Evolutionary conservation across 1,140 invertebrate species (phyloP).

Genomic region (Octopus sinensis): DNA sequence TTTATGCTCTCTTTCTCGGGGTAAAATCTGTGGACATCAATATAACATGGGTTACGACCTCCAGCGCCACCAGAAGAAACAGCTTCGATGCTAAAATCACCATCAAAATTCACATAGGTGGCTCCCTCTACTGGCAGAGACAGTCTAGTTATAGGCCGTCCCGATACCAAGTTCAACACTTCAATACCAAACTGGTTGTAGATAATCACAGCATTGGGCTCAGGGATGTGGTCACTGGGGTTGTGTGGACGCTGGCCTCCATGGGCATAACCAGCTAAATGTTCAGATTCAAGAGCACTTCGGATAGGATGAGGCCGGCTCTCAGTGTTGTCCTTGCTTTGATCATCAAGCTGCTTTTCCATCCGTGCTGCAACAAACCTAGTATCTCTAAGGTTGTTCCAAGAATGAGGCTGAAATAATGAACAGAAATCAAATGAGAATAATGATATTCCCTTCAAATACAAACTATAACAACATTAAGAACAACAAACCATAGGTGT

Average conservation of each 20-base stretch:
- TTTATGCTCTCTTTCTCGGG: conserved; percentile 45
- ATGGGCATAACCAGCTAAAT: conserved; percentile 48
- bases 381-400: conserved; percentile 44
- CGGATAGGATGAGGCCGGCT: not conserved
- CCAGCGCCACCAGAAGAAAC: conserved; percentile 40
- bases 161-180: conserved; percentile 44
- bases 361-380: conserved; percentile 42
- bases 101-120: conserved; percentile 43
- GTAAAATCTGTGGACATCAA: conserved; percentile 42
- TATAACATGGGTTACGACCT: conserved; percentile 39
- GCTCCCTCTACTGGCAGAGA: conserved; percentile 32
- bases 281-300: conserved; percentile 38
- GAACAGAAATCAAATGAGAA: not conserved
- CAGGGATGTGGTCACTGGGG: conserved; percentile 39
- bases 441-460: not conserved
- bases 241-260: conserved; percentile 51
- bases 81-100: conserved; percentile 42
- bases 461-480: conserved; percentile 1
- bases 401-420: conserved; percentile 43
- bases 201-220: conserved; percentile 45
- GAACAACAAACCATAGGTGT: too few species aligned
- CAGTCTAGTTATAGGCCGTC: conserved; percentile 45
- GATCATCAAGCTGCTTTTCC: conserved; percentile 29
- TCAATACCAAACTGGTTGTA: conserved; percentile 46
- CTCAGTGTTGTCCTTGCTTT: conserved; percentile 18